Base-by-base conservation (phyloP, 2,113 vertebrate species). In the Lagopus leucura region DNA sequence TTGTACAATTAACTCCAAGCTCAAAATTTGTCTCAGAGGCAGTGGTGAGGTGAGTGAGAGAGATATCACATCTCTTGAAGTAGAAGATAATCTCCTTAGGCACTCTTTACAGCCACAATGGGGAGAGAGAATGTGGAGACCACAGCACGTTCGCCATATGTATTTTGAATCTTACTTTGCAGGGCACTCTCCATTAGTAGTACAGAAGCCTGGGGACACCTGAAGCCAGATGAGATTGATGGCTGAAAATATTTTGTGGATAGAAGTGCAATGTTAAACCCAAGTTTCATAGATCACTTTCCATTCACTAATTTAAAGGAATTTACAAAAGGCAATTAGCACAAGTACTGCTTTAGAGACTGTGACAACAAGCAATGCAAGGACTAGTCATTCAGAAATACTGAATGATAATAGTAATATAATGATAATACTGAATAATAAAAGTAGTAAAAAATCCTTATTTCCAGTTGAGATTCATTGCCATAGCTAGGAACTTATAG, bases 101-200 rank as follows among this genome's bases (percentile, higher is more conserved):
- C 38, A 38, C 25, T 54, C 10, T 38, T 54, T 18, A 48, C 8
- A n/a, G 24, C 10, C 17, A 1, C 17, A 22, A 11, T 4, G 11
- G 12, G 10, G 32, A 55, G 27, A 55, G 34, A 55, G 27, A 55
- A 20, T 25, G 25, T 30, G 11, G 25, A 72, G 22, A 60, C 50
- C 32, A 50, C n/a, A 40, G 21, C 27, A n/a, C 3, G 3, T 47
- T 47, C 69, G 32, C 55, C 10, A 42, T 28, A 11, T 2, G 2
- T 19, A 3, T 4, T 57, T 42, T 38, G 61, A 71, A 34, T 22
- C 7, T 86, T 22, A 22, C 38, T 84, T 20, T 21, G 4, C 28
- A 57, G 40, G 20, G 61, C 3, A 18, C 3, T 84, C 12, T 75
- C 32, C 13, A 5, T 1, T 0, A 3, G 19, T 8, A 11, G 9